Conservation (phyloP, 2,113 vertebrate species). For the Collichthys lucidus region DNA sequence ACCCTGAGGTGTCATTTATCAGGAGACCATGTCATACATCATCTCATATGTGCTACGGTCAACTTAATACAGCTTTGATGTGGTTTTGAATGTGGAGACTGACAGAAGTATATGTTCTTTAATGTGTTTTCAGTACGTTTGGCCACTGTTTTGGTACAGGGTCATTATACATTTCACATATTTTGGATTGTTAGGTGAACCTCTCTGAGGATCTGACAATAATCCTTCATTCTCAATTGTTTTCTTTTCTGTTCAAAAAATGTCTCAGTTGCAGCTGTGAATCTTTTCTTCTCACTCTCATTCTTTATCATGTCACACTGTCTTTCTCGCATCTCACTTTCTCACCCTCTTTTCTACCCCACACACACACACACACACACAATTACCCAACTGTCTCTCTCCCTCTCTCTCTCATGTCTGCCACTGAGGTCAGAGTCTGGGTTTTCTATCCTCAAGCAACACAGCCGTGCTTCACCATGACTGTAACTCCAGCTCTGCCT, state of each 20-base stretch:
- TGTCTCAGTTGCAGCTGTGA: neutral
- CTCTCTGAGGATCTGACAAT: neutral
- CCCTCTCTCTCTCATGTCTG: slow-evolving; percentile 56
- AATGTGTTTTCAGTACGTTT: neutral
- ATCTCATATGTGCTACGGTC: neutral
- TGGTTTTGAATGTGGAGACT: neutral
- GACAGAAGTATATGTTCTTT: neutral
- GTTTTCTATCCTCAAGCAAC: slow-evolving; percentile 67
- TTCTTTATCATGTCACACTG: slow-evolving; percentile 13
- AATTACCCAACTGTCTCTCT: slow-evolving; percentile 57
- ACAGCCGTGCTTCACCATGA: slow-evolving; percentile 31
- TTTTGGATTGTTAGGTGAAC: neutral
- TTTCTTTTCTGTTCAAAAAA: neutral
- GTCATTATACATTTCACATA: neutral
- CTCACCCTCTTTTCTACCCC: slow-evolving; percentile 20
- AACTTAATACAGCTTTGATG: slow-evolving; percentile 4
- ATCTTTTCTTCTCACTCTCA: neutral
- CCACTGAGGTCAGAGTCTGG: slow-evolving; percentile 70
- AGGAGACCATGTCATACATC: neutral
- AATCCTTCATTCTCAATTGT: neutral
- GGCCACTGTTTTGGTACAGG: neutral
- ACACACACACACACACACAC: slow-evolving; percentile 30
- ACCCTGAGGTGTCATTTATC: slow-evolving; percentile 23
- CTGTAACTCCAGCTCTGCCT: slow-evolving; percentile 64
- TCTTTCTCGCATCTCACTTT: slow-evolving; percentile 6